These are phyloP conservation scores for Morinoia aosen DNA, from an alignment of 2,888 invertebrate genomes.

Conservation along the genomic window DNA sequence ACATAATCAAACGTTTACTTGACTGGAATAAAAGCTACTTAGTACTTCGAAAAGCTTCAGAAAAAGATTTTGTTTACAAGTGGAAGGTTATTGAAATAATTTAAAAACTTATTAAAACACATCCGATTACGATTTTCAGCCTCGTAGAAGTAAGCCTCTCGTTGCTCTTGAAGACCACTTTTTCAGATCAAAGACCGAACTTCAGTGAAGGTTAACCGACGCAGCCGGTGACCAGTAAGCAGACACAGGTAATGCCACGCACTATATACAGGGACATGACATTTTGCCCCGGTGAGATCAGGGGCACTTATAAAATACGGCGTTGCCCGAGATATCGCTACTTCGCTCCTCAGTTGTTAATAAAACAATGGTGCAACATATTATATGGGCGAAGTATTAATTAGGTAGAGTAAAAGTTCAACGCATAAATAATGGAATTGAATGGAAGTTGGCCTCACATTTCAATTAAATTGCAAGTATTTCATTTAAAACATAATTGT, in stretches of 20 bases:
- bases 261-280: slow-evolving; percentile 29
- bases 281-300: neutral
- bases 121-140: neutral
- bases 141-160: neutral
- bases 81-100: neutral
- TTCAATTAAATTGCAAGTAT: too few relatives aligned
- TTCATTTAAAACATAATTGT: too few relatives aligned
- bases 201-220: slow-evolving; percentile 10
- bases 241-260: neutral
- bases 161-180: neutral
- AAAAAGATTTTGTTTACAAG: neutral
- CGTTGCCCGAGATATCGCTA: neutral
- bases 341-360: neutral
- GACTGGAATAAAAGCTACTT: neutral
- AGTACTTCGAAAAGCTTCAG: neutral
- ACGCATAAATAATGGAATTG: neutral
- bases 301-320: neutral
- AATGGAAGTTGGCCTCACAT: too few relatives aligned
- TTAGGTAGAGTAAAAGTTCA: neutral
- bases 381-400: neutral
- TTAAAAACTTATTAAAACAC: neutral
- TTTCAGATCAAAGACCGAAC: neutral
- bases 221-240: slow-evolving; percentile 42
- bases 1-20: neutral
- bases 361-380: neutral